These are phyloP conservation scores for Lasioglossum lativentre DNA, from an alignment of 2,888 invertebrate genomes.

Conservation along the genomic window DNA sequence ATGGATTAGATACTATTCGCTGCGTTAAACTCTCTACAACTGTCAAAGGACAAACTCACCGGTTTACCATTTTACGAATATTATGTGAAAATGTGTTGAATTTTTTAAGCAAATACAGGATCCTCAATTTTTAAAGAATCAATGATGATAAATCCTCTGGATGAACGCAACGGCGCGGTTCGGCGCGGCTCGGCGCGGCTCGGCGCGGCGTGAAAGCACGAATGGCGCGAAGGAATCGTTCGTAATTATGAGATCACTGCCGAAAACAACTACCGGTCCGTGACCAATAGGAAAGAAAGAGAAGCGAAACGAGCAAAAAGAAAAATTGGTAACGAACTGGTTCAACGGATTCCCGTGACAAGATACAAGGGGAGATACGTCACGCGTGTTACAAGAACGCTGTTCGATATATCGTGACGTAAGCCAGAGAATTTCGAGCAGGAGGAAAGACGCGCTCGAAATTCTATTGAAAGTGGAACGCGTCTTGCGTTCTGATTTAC, in stretches of 20 bases:
- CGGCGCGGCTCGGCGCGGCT: no score
- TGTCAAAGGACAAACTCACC: no score
- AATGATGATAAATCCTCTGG: background rate
- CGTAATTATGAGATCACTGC: slow-evolving; percentile 47
- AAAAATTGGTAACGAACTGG: slow-evolving; percentile 52
- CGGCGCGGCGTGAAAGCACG: background rate
- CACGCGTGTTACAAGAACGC: slow-evolving; percentile 37
- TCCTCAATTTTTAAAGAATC: background rate
- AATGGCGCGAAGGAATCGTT: background rate
- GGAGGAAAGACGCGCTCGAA: slow-evolving; percentile 5
- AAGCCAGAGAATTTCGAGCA: slow-evolving; percentile 43
- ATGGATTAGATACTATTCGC: background rate
- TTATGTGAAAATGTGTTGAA: background rate
- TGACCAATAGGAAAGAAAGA: slow-evolving; percentile 42
- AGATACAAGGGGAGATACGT: slow-evolving; percentile 55
- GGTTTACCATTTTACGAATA: background rate
- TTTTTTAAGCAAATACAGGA: background rate
- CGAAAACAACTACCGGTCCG: slow-evolving; percentile 51
- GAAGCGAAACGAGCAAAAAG: slow-evolving; percentile 24
- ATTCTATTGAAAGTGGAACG: slow-evolving; percentile 16
- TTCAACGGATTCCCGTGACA: slow-evolving; percentile 52
- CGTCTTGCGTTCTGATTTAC: slow-evolving; percentile 21
- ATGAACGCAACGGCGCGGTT: background rate
- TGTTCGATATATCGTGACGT: slow-evolving; percentile 51
- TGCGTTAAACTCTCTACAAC: background rate